These are phyloP conservation scores for Benitochromis conjunctus DNA, from an alignment of 2,113 vertebrate genomes.

Conservation along the genomic window DNA sequence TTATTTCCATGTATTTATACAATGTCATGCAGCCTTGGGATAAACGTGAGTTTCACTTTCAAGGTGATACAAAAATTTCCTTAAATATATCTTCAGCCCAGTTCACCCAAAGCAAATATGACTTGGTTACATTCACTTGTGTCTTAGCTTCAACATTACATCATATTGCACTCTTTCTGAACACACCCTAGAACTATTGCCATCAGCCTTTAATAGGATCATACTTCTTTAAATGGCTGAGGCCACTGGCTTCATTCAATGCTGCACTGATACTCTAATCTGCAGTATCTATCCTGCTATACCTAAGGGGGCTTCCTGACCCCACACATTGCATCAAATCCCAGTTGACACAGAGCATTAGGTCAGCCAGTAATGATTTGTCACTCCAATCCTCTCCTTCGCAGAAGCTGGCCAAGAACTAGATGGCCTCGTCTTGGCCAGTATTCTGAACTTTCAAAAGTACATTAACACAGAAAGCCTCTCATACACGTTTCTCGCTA, in stretches of 20 bases:
- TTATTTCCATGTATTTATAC: background rate
- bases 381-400: background rate
- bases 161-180: background rate
- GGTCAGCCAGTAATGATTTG: background rate
- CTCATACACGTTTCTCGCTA: background rate
- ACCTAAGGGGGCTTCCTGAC: background rate
- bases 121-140: background rate
- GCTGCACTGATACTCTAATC: background rate
- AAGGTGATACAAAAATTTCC: background rate
- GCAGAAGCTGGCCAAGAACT: background rate
- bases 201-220: background rate
- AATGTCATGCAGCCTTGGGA: background rate
- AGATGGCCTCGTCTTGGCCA: background rate
- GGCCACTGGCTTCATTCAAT: background rate
- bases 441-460: background rate
- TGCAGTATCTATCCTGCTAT: background rate
- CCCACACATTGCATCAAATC: background rate
- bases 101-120: background rate
- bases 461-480: background rate
- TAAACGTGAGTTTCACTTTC: background rate
- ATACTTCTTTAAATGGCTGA: background rate
- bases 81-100: background rate
- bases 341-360: background rate
- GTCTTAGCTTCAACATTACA: background rate
- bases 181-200: background rate